Conservation (phyloP, 2,797 vertebrate genomes). For the Miichthys miiuy region DNA sequence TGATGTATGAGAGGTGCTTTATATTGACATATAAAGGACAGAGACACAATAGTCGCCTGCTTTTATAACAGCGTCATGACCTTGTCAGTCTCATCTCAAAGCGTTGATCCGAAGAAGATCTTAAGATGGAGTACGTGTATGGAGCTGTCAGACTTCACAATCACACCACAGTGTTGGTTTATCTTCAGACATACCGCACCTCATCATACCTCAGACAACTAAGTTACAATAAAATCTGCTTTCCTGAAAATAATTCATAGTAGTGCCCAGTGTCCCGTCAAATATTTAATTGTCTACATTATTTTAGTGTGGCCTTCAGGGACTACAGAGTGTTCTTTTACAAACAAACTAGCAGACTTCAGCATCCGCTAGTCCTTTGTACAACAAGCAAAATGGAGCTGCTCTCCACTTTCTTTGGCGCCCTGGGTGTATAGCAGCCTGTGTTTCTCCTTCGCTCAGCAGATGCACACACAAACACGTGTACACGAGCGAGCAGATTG, state of each 20-base stretch:
- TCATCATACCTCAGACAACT: not conserved
- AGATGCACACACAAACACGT: slow-evolving; percentile 31
- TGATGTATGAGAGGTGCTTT: slow-evolving; percentile 46
- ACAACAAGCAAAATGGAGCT: slow-evolving; percentile 35
- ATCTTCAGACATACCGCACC: not conserved
- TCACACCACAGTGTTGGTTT: slow-evolving; percentile 5
- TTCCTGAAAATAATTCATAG: slow-evolving; percentile 9
- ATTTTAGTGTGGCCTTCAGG: slow-evolving; percentile 25
- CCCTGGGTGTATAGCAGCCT: slow-evolving; percentile 38
- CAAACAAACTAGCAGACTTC: slow-evolving; percentile 40
- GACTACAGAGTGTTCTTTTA: slow-evolving; percentile 44
- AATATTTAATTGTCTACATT: slow-evolving; percentile 49
- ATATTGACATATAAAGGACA: slow-evolving; percentile 59
- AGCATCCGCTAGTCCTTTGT: slow-evolving; percentile 40
- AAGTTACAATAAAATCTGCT: not conserved
- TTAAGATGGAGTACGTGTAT: not conserved
- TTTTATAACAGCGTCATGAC: slow-evolving; percentile 30
- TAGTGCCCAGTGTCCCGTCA: slow-evolving; percentile 20
- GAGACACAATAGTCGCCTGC: not conserved
- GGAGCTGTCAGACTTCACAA: slow-evolving; percentile 10
- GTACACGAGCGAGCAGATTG: slow-evolving; percentile 42
- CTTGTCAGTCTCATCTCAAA: slow-evolving; percentile 37
- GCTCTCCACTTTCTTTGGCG: slow-evolving; percentile 7
- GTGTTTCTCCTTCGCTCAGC: slow-evolving; percentile 42
- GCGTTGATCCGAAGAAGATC: not conserved